Conservation (phyloP, 2,113 vertebrate genomes). For the Rostratula benghalensis region DNA sequence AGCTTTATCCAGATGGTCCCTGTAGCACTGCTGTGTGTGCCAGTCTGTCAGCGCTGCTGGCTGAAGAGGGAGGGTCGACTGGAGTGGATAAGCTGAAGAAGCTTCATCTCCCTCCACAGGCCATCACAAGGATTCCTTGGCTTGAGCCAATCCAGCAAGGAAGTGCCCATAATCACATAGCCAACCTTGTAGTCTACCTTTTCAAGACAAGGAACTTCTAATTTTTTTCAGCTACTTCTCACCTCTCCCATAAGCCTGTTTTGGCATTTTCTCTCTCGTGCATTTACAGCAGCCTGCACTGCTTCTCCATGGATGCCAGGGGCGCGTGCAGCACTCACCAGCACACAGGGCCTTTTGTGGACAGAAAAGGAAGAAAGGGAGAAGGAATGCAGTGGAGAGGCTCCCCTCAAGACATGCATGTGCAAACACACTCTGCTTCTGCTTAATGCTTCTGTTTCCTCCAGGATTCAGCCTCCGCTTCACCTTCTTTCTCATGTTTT, state of each 20-base stretch:
- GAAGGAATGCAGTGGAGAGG: neutral
- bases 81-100: neutral
- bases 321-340: neutral
- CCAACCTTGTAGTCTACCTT: neutral
- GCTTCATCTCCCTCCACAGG: neutral
- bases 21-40: neutral
- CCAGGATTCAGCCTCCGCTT: neutral
- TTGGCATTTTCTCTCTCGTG: neutral
- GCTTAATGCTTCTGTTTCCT: neutral
- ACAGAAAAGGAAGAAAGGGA: neutral
- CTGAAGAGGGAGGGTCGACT: rapidly evolving
- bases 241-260: neutral
- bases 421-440: neutral
- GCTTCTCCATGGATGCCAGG: neutral
- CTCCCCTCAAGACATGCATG: neutral
- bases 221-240: neutral
- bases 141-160: neutral
- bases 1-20: rapidly evolving
- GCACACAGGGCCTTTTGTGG: neutral
- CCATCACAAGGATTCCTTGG: neutral
- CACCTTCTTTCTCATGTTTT: neutral
- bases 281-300: neutral
- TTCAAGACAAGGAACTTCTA: neutral
- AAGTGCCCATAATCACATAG: rapidly evolving
- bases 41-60: neutral